Evolutionary conservation across 2,113 vertebrate genomes (phyloP).

Genomic region (Anser cygnoides): DNA sequence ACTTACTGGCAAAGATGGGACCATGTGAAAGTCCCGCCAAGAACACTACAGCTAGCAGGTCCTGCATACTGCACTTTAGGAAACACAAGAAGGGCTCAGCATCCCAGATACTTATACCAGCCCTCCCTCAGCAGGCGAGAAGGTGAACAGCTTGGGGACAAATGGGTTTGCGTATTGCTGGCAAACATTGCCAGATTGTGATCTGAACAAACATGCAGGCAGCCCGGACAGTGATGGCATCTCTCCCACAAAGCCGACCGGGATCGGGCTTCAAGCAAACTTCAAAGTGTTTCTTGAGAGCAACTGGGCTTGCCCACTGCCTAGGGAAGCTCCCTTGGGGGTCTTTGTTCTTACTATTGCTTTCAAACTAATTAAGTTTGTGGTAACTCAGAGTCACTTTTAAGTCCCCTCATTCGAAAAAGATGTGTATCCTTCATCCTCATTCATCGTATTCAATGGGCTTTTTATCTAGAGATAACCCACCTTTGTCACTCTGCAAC

Average conservation of each 20-base stretch:
- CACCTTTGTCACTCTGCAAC: constrained; percentile 35
- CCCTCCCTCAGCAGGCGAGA: background rate
- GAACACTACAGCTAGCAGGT: constrained; percentile 25
- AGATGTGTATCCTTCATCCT: background rate
- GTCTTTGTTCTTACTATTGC: constrained; percentile 55
- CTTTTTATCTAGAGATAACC: constrained; percentile 75
- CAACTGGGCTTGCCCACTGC: constrained; percentile 4
- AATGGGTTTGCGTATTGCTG: background rate
- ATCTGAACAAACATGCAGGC: background rate
- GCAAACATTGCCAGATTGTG: constrained; percentile 33
- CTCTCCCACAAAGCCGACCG: background rate
- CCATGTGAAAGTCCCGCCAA: constrained; percentile 43
- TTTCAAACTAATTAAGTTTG: constrained; percentile 76
- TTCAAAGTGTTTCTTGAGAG: constrained; percentile 1
- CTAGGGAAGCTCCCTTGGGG: constrained; percentile 5
- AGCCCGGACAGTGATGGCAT: background rate
- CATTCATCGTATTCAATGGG: constrained; percentile 55
- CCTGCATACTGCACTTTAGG: constrained; percentile 3
- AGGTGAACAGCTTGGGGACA: background rate
- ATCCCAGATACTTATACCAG: constrained; percentile 67
- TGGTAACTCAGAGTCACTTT: constrained; percentile 42
- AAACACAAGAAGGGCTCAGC: constrained; percentile 21
- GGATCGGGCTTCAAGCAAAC: background rate
- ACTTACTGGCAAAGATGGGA: background rate
- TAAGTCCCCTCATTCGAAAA: constrained; percentile 71